Percentiles rank a stretch among this genome's conserved stretches.
phyloP scores from a whole-genome alignment of 2,888 invertebrate species.

The Eupithecia pulchellata region DNA sequence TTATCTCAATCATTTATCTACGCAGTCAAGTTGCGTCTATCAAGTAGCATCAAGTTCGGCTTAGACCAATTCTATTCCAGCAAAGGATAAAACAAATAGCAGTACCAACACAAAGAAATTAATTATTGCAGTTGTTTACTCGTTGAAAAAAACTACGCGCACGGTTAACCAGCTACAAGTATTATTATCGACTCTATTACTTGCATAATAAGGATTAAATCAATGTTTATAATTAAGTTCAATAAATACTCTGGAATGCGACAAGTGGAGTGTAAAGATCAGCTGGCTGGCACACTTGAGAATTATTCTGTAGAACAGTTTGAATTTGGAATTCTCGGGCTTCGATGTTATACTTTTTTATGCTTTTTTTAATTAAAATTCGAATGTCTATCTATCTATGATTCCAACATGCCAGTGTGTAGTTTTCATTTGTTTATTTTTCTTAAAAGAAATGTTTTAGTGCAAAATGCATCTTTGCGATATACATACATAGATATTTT shows the following conservation, averaged over 20 bases:
- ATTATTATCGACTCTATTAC: constrained; percentile 28
- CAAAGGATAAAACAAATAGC: background rate
- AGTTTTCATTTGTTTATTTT: background rate
- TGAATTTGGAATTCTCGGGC: background rate
- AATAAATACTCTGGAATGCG: constrained; percentile 53
- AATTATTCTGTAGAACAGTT: constrained; percentile 13
- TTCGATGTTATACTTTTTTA: background rate
- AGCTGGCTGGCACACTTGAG: constrained; percentile 55
- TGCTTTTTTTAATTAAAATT: background rate
- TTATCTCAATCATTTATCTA: background rate
- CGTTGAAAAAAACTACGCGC: constrained; percentile 21
- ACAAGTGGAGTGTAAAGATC: constrained; percentile 66
- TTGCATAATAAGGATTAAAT: constrained; percentile 20
- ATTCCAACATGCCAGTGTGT: background rate
- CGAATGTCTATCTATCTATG: background rate
- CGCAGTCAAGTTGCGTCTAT: background rate
- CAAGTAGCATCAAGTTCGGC: background rate
- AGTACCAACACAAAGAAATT: background rate
- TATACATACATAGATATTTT: background rate
- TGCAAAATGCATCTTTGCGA: background rate
- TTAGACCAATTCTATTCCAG: background rate
- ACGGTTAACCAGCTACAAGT: background rate
- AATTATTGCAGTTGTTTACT: background rate
- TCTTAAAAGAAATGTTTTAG: background rate
- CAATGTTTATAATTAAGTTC: background rate